These are phyloP conservation scores for Pachycephus smyrnensis DNA, from an alignment of 2,888 invertebrate genomes.

Conservation along the genomic window DNA sequence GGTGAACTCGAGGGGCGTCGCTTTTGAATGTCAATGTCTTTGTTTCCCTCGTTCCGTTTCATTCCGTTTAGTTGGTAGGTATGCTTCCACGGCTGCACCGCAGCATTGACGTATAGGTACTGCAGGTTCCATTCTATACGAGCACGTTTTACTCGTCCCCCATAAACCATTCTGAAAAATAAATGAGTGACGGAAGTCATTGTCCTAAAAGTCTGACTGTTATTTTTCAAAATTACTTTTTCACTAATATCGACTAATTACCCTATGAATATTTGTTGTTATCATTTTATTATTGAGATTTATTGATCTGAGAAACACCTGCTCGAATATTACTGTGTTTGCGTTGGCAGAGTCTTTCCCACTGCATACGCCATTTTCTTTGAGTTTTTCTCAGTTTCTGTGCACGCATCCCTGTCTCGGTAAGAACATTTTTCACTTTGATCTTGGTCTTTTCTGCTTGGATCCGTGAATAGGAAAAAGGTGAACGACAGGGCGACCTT, in stretches of 20 bases:
- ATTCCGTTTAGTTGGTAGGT: slow-evolving; percentile 5
- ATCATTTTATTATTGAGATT: neutral
- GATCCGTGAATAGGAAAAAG: neutral
- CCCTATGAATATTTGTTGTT: no score
- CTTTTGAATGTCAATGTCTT: slow-evolving; percentile 65
- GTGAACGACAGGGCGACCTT: neutral
- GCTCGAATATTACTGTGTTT: neutral
- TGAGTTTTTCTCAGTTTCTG: neutral
- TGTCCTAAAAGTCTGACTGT: neutral
- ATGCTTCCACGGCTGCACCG: neutral
- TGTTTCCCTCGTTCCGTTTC: slow-evolving; percentile 43
- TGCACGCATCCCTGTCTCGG: slow-evolving; percentile 25
- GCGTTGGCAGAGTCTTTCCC: neutral
- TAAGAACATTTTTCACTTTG: neutral
- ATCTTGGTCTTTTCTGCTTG: neutral
- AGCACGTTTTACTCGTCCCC: neutral
- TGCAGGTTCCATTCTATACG: neutral
- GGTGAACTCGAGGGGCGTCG: slow-evolving; percentile 29
- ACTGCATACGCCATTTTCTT: neutral
- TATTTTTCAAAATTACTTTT: neutral
- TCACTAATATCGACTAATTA: neutral
- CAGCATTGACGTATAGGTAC: neutral
- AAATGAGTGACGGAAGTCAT: neutral
- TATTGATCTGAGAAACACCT: neutral
- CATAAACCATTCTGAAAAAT: neutral